A percentile compares a stretch with the other conserved stretches of the same genome.
Conservation (phyloP, 2,113 vertebrate genomes). For the Amphiprion percula region DNA sequence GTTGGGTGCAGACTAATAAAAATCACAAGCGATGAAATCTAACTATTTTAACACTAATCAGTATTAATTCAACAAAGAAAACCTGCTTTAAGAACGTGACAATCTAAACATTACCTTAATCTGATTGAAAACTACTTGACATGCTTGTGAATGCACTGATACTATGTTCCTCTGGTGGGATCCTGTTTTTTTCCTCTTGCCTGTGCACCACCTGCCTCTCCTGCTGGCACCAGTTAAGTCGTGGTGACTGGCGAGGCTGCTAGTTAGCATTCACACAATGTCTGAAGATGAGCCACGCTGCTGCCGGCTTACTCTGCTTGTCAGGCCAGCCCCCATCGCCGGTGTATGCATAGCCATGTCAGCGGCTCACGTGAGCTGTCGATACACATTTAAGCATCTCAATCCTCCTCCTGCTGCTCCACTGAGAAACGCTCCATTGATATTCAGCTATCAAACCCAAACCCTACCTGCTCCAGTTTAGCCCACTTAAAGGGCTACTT, state of each 20-base stretch:
- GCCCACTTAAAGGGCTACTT: slow-evolving; percentile 40
- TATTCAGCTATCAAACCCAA: slow-evolving; percentile 59
- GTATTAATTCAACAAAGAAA: slow-evolving; percentile 21
- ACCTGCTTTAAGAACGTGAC: neutral
- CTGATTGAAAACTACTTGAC: slow-evolving; percentile 30
- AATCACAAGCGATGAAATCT: neutral
- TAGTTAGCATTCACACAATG: slow-evolving; percentile 66
- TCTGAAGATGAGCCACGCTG: slow-evolving; percentile 66
- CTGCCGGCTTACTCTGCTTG: slow-evolving; percentile 58
- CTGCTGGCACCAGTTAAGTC: slow-evolving; percentile 61
- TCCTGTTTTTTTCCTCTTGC: slow-evolving; percentile 2
- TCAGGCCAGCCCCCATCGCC: slow-evolving; percentile 63
- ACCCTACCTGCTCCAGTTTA: slow-evolving; percentile 47
- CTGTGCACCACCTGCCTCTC: slow-evolving; percentile 71
- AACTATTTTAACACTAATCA: neutral
- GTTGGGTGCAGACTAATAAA: neutral
- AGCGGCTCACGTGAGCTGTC: slow-evolving; percentile 50
- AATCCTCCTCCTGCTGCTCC: neutral
- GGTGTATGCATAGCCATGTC: slow-evolving; percentile 59
- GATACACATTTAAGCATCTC: slow-evolving; percentile 61
- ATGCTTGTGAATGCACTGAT: slow-evolving; percentile 28
- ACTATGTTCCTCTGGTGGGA: slow-evolving; percentile 32
- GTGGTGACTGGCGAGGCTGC: slow-evolving; percentile 48
- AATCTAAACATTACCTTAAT: slow-evolving; percentile 22
- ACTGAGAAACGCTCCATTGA: slow-evolving; percentile 33